These are phyloP conservation scores for Ctenomys sociabilis DNA, from an alignment of 2,113 vertebrate species.

Conservation along the genomic window DNA sequence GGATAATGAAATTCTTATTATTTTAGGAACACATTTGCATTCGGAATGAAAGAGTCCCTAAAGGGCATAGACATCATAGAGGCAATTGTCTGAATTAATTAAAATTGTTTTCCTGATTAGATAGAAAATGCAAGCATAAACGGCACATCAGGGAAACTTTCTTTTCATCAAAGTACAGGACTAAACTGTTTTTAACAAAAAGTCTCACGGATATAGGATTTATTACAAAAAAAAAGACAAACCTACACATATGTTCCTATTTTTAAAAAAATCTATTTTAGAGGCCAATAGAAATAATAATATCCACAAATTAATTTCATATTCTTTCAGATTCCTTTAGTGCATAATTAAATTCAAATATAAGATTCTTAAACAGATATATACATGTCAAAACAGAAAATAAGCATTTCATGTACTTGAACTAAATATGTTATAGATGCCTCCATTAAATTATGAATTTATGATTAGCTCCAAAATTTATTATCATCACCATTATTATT, in stretches of 20 bases:
- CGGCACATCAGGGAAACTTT: constrained; percentile 43
- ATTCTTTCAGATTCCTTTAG: background rate
- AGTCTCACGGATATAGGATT: background rate
- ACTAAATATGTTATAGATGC: constrained; percentile 16
- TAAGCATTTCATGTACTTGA: background rate
- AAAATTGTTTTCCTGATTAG: constrained; percentile 81
- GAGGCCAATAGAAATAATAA: background rate
- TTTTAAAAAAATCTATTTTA: background rate
- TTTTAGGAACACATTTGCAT: constrained; percentile 81
- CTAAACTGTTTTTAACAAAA: constrained; percentile 63
- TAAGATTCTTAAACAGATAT: background rate
- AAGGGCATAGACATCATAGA: constrained; percentile 71
- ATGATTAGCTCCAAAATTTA: constrained; percentile 12
- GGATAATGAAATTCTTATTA: constrained; percentile 78
- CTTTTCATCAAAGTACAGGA: constrained; percentile 60
- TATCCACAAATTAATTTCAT: background rate
- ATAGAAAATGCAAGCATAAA: constrained; percentile 73
- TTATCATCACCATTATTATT: too few species aligned
- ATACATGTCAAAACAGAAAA: background rate
- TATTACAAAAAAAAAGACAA: background rate
- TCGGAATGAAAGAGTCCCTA: constrained; percentile 76
- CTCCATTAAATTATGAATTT: background rate
- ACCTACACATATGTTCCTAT: background rate
- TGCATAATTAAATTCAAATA: background rate
- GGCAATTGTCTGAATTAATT: constrained; percentile 75